phyloP scores from a whole-genome alignment of 1,140 invertebrate genomes.

The Diuraphis noxia region DNA sequence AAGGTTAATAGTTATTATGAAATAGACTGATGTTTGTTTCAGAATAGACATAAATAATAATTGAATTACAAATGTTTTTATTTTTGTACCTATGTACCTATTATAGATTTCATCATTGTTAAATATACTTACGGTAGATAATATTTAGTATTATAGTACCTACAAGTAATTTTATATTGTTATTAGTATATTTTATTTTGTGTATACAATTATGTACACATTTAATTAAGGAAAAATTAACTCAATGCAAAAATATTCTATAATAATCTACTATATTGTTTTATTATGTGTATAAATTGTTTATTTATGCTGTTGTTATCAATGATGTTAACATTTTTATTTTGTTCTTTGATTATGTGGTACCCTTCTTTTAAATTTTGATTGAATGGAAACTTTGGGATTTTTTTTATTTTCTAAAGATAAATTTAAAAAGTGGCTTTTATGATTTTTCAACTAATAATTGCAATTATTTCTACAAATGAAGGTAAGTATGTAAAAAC shows the following conservation, averaged over 20 bases:
- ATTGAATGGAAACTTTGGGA: constrained; percentile 52
- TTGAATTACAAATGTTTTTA: background rate
- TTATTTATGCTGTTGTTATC: constrained; percentile 25
- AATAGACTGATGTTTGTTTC: background rate
- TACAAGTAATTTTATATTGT: constrained; percentile 19
- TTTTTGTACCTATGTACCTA: background rate
- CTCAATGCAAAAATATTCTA: background rate
- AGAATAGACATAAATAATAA: background rate
- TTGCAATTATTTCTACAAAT: constrained; percentile 34
- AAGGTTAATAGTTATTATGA: background rate
- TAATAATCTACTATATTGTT: background rate
- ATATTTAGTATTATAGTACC: background rate
- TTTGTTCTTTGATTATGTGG: background rate
- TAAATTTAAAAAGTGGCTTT: constrained; percentile 30
- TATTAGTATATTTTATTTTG: background rate
- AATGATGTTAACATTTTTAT: constrained; percentile 45
- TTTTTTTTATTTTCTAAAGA: background rate
- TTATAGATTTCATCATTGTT: background rate
- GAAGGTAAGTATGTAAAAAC: constrained; percentile 45
- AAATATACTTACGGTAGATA: background rate
- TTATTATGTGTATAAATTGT: constrained; percentile 20
- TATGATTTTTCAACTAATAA: constrained; percentile 39
- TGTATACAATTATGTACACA: background rate
- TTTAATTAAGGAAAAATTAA: background rate
- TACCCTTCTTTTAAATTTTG: constrained; percentile 10